These are phyloP conservation scores for Dugesia japonica DNA, from an alignment of 2,888 invertebrate species.

Conservation along the genomic window DNA sequence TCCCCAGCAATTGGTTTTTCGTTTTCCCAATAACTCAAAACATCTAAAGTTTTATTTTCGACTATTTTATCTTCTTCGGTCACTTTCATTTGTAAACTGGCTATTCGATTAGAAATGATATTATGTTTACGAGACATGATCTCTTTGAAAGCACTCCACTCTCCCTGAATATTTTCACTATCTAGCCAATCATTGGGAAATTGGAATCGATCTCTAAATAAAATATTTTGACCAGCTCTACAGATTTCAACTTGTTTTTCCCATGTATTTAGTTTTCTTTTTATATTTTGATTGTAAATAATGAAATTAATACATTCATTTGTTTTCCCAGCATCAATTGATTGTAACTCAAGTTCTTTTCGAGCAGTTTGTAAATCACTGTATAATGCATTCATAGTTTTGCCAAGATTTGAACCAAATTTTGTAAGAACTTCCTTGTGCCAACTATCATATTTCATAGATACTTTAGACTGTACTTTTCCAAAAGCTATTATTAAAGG, in stretches of 20 bases:
- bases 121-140: conserved; percentile 93
- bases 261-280: conserved; percentile 71
- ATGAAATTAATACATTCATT: conserved; percentile 95
- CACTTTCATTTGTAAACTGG: conserved; percentile 77
- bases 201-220: conserved; percentile 89
- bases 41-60: conserved; percentile 76
- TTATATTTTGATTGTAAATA: conserved; percentile 89
- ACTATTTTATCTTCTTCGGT: conserved; percentile 95
- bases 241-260: conserved; percentile 52
- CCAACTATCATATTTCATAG: conserved; percentile 96
- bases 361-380: conserved; percentile 70
- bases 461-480: conserved; percentile 96
- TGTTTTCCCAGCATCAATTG: conserved; percentile 91
- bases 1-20: conserved; percentile 81
- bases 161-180: conserved; percentile 95
- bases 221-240: conserved; percentile 67
- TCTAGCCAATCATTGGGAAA: conserved; percentile 92
- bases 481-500: conserved; percentile 93
- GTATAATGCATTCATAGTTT: conserved; percentile 80
- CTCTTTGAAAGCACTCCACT: conserved; percentile 98
- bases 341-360: conserved; percentile 82
- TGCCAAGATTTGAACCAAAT: conserved; percentile 79
- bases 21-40: conserved; percentile 87
- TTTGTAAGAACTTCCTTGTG: conserved; percentile 93
- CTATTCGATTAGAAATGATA: conserved; percentile 36